phyloP scores from a whole-genome alignment of 2,797 vertebrate genomes.

The Micropoecilia bifurca region DNA sequence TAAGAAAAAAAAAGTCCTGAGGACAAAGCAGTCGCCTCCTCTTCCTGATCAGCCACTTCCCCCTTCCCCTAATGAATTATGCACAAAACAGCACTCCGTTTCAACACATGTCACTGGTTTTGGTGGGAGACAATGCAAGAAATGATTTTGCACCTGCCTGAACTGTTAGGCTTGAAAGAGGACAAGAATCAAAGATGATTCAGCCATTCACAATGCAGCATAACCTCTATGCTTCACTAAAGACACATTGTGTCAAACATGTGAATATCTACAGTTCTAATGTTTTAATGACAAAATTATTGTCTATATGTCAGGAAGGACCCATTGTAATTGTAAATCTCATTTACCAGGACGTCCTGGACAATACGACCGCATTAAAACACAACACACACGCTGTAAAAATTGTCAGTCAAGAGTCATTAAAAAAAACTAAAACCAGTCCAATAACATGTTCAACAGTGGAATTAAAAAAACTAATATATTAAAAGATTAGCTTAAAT shows the following conservation, averaged over 20 bases:
- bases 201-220: background rate
- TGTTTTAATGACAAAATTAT: background rate
- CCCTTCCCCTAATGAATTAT: slow-evolving; percentile 45
- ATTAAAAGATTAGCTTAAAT: background rate
- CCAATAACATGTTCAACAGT: background rate
- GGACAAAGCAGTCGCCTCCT: slow-evolving; percentile 44
- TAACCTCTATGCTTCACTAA: background rate
- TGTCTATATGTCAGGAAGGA: background rate
- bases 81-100: slow-evolving; percentile 51
- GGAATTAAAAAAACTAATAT: background rate
- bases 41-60: slow-evolving; percentile 49
- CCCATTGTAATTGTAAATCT: background rate
- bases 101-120: slow-evolving; percentile 65
- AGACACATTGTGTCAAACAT: background rate
- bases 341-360: background rate
- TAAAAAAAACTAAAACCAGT: background rate
- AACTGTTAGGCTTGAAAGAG: slow-evolving; percentile 14
- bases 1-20: background rate
- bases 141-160: slow-evolving; percentile 24
- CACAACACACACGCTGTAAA: background rate
- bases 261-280: background rate
- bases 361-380: background rate
- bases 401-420: background rate
- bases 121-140: slow-evolving; percentile 48
- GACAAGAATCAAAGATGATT: background rate